Evolutionary conservation across 2,888 invertebrate species (phyloP), one percentile per base, ranked within the genome.

Genomic region (Allophyes oxyacanthae): DNA sequence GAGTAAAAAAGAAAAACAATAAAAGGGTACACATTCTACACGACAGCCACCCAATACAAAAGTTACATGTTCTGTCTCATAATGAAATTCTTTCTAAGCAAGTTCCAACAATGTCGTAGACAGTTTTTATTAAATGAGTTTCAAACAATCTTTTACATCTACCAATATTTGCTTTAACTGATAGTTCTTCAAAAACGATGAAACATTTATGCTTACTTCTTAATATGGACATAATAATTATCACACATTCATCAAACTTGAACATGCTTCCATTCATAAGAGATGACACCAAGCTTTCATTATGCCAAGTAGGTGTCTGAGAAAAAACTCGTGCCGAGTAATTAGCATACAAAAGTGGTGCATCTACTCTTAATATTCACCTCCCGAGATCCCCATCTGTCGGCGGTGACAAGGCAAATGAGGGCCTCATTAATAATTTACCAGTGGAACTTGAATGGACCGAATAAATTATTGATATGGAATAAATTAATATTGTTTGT

Each of bases 281-380:
- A 48, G 57, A 65, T 48, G 4, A 34, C 11, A 8, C 10, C 54
- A 66, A 56, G 52, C 65, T 71, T 72, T 73, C 67, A 78, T 79
- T 79, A 78, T 75, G 64, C 64, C 60, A 54, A 75, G 65, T 71
- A 73, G 65, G 75, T 77, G 75, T 66, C 56, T 64, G 62, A 70
- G 58, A 72, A 69, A 75, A 28, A 72, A 71, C 57, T 64, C 51
- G 67, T 74, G 75, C 63, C 69, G 58, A 60, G 60, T 79, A 80
- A 88, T 89, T 90, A 87, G 69, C 89, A 89, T 89, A 89, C 89
- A 89, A 90, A 89, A 87, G 88, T 87, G 74, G 72, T 75, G 72
- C 72, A 75, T 62, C 73, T 28, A 44, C 49, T 61, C 36, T 52
- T 52, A 56, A 63, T 66, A 54, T 53, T 32, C 61, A 56, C 40